Conservation (phyloP, 1,140 invertebrate species). For the Calosoma granatense region DNA sequence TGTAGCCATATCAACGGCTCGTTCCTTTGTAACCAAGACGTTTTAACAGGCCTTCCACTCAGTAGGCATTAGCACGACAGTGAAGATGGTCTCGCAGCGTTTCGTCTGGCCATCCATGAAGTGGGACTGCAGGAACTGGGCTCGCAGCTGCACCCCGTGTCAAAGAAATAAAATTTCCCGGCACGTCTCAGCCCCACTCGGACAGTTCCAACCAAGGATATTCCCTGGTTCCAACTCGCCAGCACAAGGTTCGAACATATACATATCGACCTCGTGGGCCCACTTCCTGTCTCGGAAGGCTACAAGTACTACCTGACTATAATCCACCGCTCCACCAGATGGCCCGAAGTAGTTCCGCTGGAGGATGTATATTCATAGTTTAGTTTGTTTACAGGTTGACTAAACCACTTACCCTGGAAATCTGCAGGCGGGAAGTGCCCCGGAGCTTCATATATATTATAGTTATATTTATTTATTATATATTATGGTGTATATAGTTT, state of each 20-base stretch:
- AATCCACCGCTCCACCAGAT: constrained; percentile 32
- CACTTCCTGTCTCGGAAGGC: constrained; percentile 22
- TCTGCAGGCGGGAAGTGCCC: too few relatives aligned
- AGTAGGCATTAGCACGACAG: constrained; percentile 17
- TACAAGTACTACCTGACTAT: constrained; percentile 27
- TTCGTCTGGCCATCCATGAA: constrained; percentile 25
- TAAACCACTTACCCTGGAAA: too few relatives aligned
- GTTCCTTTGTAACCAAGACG: constrained; percentile 22
- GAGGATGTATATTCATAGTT: too few relatives aligned
- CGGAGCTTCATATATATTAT: too few relatives aligned
- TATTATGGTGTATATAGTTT: too few relatives aligned
- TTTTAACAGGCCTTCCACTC: constrained; percentile 20
- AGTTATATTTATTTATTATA: too few relatives aligned
- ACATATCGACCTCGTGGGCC: constrained; percentile 35
- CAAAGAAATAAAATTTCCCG: constrained; percentile 22
- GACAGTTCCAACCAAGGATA: constrained; percentile 15
- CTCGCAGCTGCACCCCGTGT: constrained; percentile 20
- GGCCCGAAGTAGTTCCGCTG: constrained; percentile 32
- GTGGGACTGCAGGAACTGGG: constrained; percentile 20
- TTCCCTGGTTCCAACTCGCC: too few relatives aligned
- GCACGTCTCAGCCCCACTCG: constrained; percentile 15
- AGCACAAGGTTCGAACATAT: constrained; percentile 25
- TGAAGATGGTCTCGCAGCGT: constrained; percentile 17
- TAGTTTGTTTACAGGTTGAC: too few relatives aligned
- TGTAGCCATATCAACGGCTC: constrained; percentile 15